Percentiles rank a stretch among this genome's conserved stretches.
phyloP scores from a whole-genome alignment of 1,140 invertebrate species.

The Fopius arisanus region DNA sequence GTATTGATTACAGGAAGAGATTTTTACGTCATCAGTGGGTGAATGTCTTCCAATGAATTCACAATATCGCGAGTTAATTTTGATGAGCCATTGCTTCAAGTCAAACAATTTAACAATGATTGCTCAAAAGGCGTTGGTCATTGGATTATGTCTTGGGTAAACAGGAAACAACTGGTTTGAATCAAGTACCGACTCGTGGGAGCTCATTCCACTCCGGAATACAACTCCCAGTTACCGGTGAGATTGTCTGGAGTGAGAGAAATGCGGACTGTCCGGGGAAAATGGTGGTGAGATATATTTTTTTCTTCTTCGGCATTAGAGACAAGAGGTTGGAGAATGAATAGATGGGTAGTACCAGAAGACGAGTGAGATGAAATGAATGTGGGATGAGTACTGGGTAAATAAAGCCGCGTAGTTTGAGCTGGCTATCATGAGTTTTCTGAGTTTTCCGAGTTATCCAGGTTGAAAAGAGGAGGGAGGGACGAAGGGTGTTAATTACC shows the following conservation, averaged over 20 bases:
- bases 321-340: constrained; percentile 25
- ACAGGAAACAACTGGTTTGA: constrained; percentile 26
- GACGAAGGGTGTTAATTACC: constrained; percentile 59
- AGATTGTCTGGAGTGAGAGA: constrained; percentile 35
- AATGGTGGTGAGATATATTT: not conserved
- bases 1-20: not conserved
- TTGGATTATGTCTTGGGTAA: not conserved
- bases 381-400: constrained; percentile 18
- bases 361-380: constrained; percentile 31
- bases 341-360: constrained; percentile 9
- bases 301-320: constrained; percentile 10
- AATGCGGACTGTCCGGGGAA: not conserved
- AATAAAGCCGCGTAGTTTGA: constrained; percentile 22
- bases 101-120: not conserved
- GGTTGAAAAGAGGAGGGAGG: constrained; percentile 15
- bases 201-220: constrained; percentile 46
- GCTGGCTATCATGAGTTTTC: constrained; percentile 56
- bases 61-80: not conserved
- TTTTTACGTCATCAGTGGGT: not conserved
- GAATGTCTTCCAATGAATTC: not conserved
- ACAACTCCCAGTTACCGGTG: constrained; percentile 49
- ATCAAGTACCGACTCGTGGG: constrained; percentile 23
- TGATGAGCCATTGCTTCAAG: too few species aligned
- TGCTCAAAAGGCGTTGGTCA: not conserved
- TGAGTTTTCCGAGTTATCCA: constrained; percentile 57